Evolutionary conservation across 2,888 invertebrate genomes (phyloP), one percentile per base, ranked within the genome.

Genomic region (Colostygia pectinataria): DNA sequence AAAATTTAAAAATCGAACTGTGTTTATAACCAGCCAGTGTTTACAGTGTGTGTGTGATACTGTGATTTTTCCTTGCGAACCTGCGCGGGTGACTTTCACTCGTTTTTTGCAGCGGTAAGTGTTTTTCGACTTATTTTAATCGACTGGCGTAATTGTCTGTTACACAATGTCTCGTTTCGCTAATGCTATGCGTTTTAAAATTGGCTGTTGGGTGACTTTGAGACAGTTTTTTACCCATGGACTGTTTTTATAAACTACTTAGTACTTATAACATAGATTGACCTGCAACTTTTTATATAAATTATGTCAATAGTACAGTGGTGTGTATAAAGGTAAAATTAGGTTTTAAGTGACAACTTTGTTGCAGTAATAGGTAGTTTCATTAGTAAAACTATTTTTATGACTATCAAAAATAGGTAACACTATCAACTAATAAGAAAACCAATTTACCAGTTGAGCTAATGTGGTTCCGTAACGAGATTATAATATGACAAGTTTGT

Each of bases 21-120:
- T 83, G 81, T 71, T 33, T 33, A 62, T 55, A 68, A 63, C 53
- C 15, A 3, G 15, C 52, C 61, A 79, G 83, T 85, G 84, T 59
- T 73, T 41, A 46, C 63, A 60, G 88, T 88, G 89, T 80, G 56
- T 79, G 67, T 84, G 88, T 87, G 82, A 73, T 67, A 74, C 78
- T 77, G 71, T 71, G 65, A 49, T 53, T 38, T 25, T 36, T 36
- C 15, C 20, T 66, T 64, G 66, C 67, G 57, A 64, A 65, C 66
- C 70, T 65, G 72, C 70, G 57, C 67, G 77, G 6, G 20, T 20
- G 5, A 20, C 83, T 74, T 64, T 53, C 66, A 64, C 71, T 72
- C 63, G 38, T 68, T 83, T 86, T 82, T 86, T 80, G 83, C 83
- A 85, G 66, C 66, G 86, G 87, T 88, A 71, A 87, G 89, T 20